Evolutionary conservation across 2,113 vertebrate genomes (phyloP).

Genomic region (Oreocharis arfaki): DNA sequence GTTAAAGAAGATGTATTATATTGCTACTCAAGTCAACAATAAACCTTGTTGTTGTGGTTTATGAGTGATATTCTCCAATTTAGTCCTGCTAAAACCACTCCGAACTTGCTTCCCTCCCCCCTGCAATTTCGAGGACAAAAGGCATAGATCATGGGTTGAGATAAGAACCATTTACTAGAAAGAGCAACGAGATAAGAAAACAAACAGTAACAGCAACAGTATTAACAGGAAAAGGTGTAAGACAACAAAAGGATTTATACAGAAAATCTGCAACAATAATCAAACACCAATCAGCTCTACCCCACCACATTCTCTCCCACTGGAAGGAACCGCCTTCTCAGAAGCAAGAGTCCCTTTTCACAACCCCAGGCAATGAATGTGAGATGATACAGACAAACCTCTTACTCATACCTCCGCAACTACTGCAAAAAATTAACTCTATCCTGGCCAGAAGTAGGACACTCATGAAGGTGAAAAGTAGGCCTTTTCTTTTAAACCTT

Average conservation of each 20-base stretch:
- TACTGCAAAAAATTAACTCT: neutral
- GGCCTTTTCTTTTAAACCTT: neutral
- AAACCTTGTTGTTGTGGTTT: neutral
- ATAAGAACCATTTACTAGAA: neutral
- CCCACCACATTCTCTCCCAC: neutral
- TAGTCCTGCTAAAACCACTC: neutral
- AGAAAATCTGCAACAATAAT: neutral
- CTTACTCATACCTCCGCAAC: neutral
- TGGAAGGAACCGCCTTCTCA: rapidly evolving
- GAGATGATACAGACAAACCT: neutral
- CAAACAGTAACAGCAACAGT: neutral
- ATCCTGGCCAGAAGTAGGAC: neutral
- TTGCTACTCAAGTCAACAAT: neutral
- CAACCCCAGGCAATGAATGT: neutral
- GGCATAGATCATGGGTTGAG: no score
- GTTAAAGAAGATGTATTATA: neutral
- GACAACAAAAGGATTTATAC: neutral
- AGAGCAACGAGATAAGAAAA: neutral
- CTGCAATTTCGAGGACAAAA: neutral
- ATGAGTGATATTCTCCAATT: neutral
- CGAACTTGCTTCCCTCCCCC: rapidly evolving
- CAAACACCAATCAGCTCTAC: neutral
- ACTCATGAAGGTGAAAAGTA: neutral
- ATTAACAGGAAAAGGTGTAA: neutral
- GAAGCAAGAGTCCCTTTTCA: neutral